Percentiles rank a stretch among this genome's conserved stretches.
Conservation (phyloP, 1,140 invertebrate genomes). For the Chelonus insularis region DNA sequence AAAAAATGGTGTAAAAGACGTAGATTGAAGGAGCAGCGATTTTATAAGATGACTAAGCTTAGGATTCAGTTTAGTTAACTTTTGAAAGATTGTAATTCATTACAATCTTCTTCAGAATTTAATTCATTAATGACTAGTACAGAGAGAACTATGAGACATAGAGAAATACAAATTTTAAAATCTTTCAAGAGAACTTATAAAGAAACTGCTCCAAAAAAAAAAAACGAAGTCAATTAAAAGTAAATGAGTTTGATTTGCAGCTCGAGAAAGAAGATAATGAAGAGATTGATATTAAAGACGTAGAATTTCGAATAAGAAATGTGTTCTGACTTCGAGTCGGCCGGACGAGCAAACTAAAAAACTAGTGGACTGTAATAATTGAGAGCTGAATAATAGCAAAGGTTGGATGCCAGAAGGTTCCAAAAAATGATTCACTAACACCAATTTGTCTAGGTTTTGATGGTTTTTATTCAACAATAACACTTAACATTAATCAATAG, state of each 20-base stretch:
- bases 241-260: slow-evolving; percentile 59
- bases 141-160: slow-evolving; percentile 79
- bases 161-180: slow-evolving; percentile 84
- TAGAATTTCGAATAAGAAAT: slow-evolving; percentile 85
- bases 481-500: too few species aligned
- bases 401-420: too few species aligned
- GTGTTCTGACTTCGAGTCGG: too few species aligned
- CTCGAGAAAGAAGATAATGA: slow-evolving; percentile 64
- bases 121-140: slow-evolving; percentile 69
- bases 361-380: too few species aligned
- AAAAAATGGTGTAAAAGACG: slow-evolving; percentile 84
- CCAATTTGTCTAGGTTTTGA: too few species aligned
- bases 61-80: slow-evolving; percentile 86
- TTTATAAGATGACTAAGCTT: slow-evolving; percentile 95
- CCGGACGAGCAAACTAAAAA: too few species aligned
- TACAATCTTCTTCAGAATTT: slow-evolving; percentile 61
- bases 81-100: slow-evolving; percentile 74
- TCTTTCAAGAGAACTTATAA: slow-evolving; percentile 71
- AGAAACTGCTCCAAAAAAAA: slow-evolving; percentile 67
- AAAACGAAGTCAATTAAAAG: slow-evolving; percentile 77
- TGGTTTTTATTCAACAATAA: too few species aligned
- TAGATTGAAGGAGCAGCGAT: slow-evolving; percentile 92
- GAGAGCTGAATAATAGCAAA: too few species aligned
- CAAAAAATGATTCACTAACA: too few species aligned
- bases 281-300: slow-evolving; percentile 82